Base-by-base conservation (phyloP, 1,140 invertebrate genomes). In the Zaprionus capensis region DNA sequence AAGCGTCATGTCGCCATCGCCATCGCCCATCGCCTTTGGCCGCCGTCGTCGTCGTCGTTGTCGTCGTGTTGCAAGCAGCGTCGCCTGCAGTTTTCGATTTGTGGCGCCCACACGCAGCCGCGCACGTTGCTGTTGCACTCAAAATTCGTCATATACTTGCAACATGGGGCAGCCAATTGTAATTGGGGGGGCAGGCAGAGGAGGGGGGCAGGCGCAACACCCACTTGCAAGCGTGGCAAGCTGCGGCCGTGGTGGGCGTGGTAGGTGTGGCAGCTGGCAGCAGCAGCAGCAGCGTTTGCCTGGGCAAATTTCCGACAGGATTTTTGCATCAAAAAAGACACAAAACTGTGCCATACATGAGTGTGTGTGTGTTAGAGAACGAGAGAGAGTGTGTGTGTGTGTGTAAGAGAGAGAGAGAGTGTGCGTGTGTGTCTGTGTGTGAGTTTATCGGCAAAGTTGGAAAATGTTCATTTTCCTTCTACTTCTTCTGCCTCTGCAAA, bases 1-100 rank as follows among this genome's bases (percentile, higher is more conserved):
- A 84, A 79, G 84, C 71, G 81, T 75, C 72, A 84, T 87, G 84
- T 87, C 83, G 77, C 83, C 80, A 82, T 85, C 77, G 82, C 81
- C 58, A 49, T 71, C 70, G 55, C 65, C 63, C 55, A 67, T 67
- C 82, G 70, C 81, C 78, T 86, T 76, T 73, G 17, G 71, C 49
- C 76, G 82, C 76, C 57, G 36, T 56, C 68, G 63, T 51, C 51
- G 56, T 71, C 68, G 51, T 51, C 51, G 55, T 66, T 76, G 67
- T 68, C 24, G 71, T 53, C 41, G 53, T 63, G 58, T 66, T 72
- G 58, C 73, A 63, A 34, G 51, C 59, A 67, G 58, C 36, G 51
- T 49, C 14, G 28, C 53, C 61, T 7, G 51, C n/a, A 28, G 15
- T 38, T 28, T 56, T 72, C 38, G 70, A 77, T 72, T 67, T 73